phyloP scores from a whole-genome alignment of 2,888 invertebrate species.

The Plusia festucae region DNA sequence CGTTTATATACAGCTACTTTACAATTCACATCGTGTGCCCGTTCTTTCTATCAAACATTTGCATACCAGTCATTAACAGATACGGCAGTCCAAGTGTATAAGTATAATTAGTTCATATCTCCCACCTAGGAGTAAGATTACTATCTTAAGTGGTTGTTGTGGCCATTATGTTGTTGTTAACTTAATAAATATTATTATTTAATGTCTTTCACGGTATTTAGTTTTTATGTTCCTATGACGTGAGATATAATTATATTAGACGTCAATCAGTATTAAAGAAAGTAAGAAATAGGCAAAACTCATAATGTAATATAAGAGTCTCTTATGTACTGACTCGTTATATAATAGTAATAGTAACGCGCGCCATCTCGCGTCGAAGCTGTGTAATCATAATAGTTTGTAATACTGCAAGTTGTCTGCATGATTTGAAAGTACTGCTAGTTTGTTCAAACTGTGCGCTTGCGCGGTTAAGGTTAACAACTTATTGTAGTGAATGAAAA shows the following conservation, averaged over 20 bases:
- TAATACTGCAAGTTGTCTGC: background rate
- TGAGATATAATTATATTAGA: no score
- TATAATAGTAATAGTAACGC: background rate
- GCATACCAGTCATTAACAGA: conserved; percentile 55
- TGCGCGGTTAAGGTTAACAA: conserved; percentile 10
- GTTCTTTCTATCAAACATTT: conserved; percentile 54
- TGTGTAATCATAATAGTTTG: background rate
- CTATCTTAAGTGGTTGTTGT: conserved; percentile 17
- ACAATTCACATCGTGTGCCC: conserved; percentile 53
- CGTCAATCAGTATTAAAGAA: no score
- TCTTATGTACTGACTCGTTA: no score
- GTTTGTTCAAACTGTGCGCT: conserved; percentile 16
- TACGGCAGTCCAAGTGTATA: conserved; percentile 41
- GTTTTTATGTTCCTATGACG: no score
- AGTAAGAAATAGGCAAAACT: no score
- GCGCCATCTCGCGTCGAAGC: conserved; percentile 36
- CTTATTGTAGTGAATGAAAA: conserved; percentile 8
- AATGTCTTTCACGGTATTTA: no score
- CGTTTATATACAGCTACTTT: conserved; percentile 54
- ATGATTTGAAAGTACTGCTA: conserved; percentile 24
- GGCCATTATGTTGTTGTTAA: conserved; percentile 3
- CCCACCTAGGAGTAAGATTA: conserved; percentile 24
- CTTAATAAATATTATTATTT: background rate
- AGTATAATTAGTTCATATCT: conserved; percentile 38
- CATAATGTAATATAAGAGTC: no score